phyloP scores from a whole-genome alignment of 1,140 invertebrate species.

The Drosophila melanica region DNA sequence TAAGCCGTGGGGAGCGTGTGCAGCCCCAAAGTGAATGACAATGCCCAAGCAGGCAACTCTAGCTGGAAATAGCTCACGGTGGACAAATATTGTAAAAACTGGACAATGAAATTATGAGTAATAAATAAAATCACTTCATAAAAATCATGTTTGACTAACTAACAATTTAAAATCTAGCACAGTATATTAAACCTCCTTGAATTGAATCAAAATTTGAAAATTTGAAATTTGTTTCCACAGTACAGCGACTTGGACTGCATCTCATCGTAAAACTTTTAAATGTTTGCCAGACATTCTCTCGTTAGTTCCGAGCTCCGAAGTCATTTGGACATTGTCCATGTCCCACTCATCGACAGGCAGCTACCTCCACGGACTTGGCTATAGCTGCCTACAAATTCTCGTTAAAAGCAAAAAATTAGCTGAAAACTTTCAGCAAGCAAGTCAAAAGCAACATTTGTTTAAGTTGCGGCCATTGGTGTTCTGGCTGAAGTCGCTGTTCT shows the following conservation, averaged over 20 bases:
- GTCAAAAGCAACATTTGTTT: slow-evolving; percentile 66
- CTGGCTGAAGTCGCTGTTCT: slow-evolving; percentile 18
- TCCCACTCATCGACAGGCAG: slow-evolving; percentile 30
- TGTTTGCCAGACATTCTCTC: slow-evolving; percentile 81
- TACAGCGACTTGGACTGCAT: slow-evolving; percentile 48
- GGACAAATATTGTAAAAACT: slow-evolving; percentile 11
- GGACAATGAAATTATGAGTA: not conserved
- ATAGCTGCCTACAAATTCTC: slow-evolving; percentile 64
- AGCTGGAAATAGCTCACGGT: slow-evolving; percentile 25
- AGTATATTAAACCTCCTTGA: no score
- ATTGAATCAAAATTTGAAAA: no score
- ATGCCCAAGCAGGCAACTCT: slow-evolving; percentile 10
- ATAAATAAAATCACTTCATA: no score
- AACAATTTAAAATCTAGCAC: no score
- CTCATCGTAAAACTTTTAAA: slow-evolving; percentile 78
- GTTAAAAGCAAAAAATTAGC: slow-evolving; percentile 77
- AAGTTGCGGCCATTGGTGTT: slow-evolving; percentile 50
- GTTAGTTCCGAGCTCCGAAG: slow-evolving; percentile 70
- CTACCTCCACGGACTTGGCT: slow-evolving; percentile 7
- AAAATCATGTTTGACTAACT: no score
- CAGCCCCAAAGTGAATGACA: slow-evolving; percentile 41
- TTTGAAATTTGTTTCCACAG: slow-evolving; percentile 16
- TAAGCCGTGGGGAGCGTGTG: slow-evolving; percentile 2
- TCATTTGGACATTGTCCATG: slow-evolving; percentile 69
- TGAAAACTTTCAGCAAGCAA: slow-evolving; percentile 69